Conservation (phyloP, 2,888 invertebrate genomes). For the Cheiracanthium punctorium region DNA sequence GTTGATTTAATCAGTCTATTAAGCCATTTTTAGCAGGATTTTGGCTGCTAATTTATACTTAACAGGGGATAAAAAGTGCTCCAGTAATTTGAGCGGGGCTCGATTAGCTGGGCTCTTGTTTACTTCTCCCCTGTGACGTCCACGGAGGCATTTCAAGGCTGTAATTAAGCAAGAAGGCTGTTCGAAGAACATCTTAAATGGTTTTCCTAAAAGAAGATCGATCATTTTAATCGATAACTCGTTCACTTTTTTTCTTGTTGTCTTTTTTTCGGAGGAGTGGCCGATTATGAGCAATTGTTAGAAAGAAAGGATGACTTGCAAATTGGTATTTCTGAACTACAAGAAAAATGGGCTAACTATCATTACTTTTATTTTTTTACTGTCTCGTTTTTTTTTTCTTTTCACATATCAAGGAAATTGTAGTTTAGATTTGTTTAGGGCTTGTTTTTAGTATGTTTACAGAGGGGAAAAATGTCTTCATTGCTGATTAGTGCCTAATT, state of each 20-base stretch:
- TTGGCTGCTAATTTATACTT: constrained; percentile 1
- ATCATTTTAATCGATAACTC: constrained; percentile 44
- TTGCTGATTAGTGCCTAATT: no score
- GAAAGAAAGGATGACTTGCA: background rate
- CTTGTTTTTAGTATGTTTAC: background rate
- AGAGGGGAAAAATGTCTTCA: no score
- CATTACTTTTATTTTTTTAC: background rate
- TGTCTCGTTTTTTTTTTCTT: background rate
- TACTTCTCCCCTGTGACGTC: constrained; percentile 11
- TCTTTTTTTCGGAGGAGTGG: background rate
- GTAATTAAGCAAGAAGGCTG: constrained; percentile 44
- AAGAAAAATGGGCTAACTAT: background rate
- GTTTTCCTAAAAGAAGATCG: constrained; percentile 30
- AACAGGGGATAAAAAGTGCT: constrained; percentile 14
- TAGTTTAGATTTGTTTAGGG: background rate
- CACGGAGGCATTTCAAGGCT: constrained; percentile 33
- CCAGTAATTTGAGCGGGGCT: constrained; percentile 6
- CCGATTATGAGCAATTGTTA: background rate
- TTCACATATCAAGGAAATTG: background rate
- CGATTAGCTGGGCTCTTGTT: constrained; percentile 38
- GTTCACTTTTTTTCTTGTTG: constrained; percentile 25
- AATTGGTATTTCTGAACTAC: background rate
- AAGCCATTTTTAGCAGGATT: constrained; percentile 35
- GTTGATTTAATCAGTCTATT: constrained; percentile 64
- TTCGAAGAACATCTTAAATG: constrained; percentile 26